phyloP scores from a whole-genome alignment of 2,888 invertebrate genomes.

The Suillia variegata region DNA sequence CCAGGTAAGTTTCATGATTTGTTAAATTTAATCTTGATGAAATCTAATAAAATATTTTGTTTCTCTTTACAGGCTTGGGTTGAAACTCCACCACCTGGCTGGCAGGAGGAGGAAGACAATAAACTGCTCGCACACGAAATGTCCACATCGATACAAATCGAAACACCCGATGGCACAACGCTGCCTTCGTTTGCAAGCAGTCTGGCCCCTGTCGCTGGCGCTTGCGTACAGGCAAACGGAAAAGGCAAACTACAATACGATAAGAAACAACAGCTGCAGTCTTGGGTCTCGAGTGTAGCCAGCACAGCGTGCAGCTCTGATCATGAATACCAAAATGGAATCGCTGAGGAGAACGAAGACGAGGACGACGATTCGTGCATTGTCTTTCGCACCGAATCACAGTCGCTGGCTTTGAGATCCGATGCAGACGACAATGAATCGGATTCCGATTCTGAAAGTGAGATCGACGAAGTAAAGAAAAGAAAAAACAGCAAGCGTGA shows the following conservation, averaged over 20 bases:
- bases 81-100: constrained; percentile 86
- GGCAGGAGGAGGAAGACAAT: constrained; percentile 82
- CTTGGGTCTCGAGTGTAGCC: constrained; percentile 51
- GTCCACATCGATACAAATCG: constrained; percentile 60
- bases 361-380: constrained; percentile 56
- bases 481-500: not conserved
- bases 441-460: constrained; percentile 22
- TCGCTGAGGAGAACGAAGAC: constrained; percentile 33
- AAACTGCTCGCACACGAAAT: constrained; percentile 55
- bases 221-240: not conserved
- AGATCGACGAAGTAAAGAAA: constrained; percentile 18
- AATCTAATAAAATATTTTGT: too few species aligned
- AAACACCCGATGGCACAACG: constrained; percentile 55
- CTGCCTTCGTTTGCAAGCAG: constrained; percentile 39
- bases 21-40: not conserved
- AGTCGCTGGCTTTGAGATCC: constrained; percentile 48
- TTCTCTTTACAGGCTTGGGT: constrained; percentile 81
- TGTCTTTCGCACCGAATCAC: constrained; percentile 55
- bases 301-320: constrained; percentile 44
- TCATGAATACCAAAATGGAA: constrained; percentile 28
- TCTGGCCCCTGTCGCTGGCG: not conserved
- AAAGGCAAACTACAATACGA: constrained; percentile 31
- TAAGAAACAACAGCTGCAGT: constrained; percentile 41
- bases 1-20: constrained; percentile 40
- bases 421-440: constrained; percentile 23